Conservation (phyloP, 2,888 invertebrate genomes). For the Epiblema foenella region DNA sequence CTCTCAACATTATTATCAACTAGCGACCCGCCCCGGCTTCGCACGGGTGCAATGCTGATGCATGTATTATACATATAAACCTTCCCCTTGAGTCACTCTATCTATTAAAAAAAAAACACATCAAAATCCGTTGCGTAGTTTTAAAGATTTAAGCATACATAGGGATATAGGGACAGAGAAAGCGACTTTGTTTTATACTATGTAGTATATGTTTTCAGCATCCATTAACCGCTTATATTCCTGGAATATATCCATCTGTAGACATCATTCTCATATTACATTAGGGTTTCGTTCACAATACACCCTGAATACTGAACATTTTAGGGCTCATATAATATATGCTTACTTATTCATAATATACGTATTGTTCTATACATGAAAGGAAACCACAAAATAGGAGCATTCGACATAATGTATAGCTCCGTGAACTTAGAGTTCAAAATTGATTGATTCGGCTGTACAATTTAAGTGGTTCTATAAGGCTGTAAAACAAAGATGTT, state of each 20-base stretch:
- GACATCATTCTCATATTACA: slow-evolving; percentile 9
- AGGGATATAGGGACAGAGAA: no score
- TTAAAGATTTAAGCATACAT: no score
- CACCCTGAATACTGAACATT: slow-evolving; percentile 1
- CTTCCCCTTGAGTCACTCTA: no score
- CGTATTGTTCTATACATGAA: slow-evolving; percentile 10
- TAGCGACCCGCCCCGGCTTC: no score
- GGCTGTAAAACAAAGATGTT: background rate
- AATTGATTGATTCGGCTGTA: background rate
- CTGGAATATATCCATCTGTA: background rate
- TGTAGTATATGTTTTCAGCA: no score
- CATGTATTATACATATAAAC: no score
- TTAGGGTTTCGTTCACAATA: background rate
- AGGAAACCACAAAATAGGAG: background rate
- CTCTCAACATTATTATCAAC: no score
- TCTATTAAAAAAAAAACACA: no score
- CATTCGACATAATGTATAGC: background rate
- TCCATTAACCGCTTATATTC: background rate
- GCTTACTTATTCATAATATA: slow-evolving; percentile 19
- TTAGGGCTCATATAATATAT: slow-evolving; percentile 17
- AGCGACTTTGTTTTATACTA: no score
- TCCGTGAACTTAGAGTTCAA: background rate
- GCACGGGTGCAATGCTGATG: no score
- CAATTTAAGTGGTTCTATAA: background rate
- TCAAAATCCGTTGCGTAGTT: no score